phyloP scores from a whole-genome alignment of 1,140 invertebrate genomes.

The Drosophila trapezifrons region DNA sequence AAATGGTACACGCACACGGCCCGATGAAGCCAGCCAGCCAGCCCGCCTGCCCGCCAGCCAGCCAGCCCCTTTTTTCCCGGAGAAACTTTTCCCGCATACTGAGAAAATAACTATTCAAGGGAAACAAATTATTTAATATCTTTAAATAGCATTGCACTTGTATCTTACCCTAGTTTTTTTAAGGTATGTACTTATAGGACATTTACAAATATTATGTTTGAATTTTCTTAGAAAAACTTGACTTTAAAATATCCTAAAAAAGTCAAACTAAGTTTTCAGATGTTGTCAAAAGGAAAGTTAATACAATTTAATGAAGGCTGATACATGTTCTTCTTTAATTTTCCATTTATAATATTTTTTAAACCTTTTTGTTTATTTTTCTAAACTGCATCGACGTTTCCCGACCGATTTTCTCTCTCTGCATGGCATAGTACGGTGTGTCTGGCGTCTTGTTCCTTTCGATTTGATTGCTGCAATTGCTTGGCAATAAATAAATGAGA shows the following conservation, averaged over 20 bases:
- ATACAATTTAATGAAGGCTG: too few relatives aligned
- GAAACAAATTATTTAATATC: neutral
- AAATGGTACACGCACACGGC: slow-evolving; percentile 25
- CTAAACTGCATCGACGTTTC: neutral
- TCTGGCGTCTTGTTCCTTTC: slow-evolving; percentile 32
- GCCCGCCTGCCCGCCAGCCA: slow-evolving; percentile 1
- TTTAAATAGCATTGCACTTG: neutral
- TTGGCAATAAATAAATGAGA: slow-evolving; percentile 69
- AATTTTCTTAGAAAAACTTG: neutral
- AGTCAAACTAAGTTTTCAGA: neutral
- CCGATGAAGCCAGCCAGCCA: slow-evolving; percentile 1
- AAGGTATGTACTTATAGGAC: too few relatives aligned
- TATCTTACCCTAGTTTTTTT: too few relatives aligned
- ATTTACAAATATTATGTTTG: too few relatives aligned
- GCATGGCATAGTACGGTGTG: slow-evolving; percentile 13
- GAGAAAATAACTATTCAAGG: slow-evolving; percentile 10
- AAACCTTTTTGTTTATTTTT: too few relatives aligned
- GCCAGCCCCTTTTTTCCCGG: slow-evolving; percentile 6
- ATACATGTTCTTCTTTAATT: too few relatives aligned
- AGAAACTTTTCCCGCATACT: slow-evolving; percentile 21
- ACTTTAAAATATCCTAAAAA: neutral
- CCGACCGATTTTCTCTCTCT: slow-evolving; percentile 14
- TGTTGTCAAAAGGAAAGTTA: too few relatives aligned
- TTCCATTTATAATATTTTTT: too few relatives aligned
- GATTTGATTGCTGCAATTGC: slow-evolving; percentile 68